Percentiles rank a stretch among this genome's conserved stretches.
These are phyloP conservation scores for Himalopsyche kuldschensis DNA, from an alignment of 2,888 invertebrate genomes.

Conservation along the genomic window DNA sequence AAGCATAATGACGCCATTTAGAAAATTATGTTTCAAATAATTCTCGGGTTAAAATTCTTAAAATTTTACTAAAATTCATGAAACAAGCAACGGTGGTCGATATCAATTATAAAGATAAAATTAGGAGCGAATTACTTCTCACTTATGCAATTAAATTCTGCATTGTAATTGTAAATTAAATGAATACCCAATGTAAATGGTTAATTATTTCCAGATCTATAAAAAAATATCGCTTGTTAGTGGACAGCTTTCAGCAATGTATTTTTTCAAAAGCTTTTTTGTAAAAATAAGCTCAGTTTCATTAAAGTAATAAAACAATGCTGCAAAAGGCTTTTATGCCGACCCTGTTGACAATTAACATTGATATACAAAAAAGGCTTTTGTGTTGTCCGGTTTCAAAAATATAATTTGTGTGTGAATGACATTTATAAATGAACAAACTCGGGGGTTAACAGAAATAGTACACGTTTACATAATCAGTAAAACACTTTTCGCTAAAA, in stretches of 20 bases:
- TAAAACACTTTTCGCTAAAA: not conserved
- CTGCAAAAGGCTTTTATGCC: not conserved
- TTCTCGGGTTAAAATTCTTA: too few species aligned
- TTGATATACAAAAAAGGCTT: not conserved
- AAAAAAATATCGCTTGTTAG: not conserved
- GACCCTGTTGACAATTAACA: not conserved
- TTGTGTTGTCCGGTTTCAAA: not conserved
- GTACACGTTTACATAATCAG: not conserved
- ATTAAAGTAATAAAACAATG: conserved; percentile 1
- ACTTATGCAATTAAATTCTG: too few species aligned
- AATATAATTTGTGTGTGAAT: not conserved
- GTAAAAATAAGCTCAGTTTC: not conserved
- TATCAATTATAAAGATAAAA: too few species aligned
- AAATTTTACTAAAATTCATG: too few species aligned
- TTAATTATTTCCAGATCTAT: too few species aligned
- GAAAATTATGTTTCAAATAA: too few species aligned
- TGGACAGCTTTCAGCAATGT: not conserved
- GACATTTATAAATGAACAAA: not conserved
- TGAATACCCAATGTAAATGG: too few species aligned
- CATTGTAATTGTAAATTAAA: too few species aligned
- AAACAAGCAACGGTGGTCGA: too few species aligned
- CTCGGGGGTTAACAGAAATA: not conserved
- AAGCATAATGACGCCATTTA: too few species aligned
- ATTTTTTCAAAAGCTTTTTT: not conserved
- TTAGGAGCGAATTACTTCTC: too few species aligned